Evolutionary conservation across 2,113 vertebrate species (phyloP).

Genomic region (Myiozetetes cayanensis): DNA sequence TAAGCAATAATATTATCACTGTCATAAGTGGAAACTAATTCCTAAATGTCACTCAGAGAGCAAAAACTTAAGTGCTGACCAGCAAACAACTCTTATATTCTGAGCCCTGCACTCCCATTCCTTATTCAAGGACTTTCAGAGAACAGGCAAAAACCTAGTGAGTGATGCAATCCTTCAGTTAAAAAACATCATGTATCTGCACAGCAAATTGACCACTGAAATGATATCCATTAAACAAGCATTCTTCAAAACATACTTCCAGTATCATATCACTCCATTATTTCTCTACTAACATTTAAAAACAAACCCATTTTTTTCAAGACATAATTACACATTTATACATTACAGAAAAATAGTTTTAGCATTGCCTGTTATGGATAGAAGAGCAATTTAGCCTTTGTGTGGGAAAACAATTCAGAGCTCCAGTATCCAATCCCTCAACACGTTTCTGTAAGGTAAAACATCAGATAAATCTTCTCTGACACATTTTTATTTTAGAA

Average conservation of each 20-base stretch:
- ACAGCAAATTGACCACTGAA: not conserved
- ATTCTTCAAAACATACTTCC: not conserved
- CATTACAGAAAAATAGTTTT: not conserved
- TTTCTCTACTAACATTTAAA: not conserved
- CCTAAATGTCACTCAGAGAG: not conserved
- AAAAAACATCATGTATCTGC: not conserved
- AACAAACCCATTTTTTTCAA: not conserved
- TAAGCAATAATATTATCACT: not conserved
- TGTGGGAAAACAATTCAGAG: not conserved
- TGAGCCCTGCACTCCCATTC: not conserved
- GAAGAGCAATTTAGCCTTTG: not conserved
- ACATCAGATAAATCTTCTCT: not conserved
- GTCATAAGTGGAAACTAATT: not conserved
- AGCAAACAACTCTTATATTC: not conserved
- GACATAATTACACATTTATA: not conserved
- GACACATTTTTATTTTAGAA: not conserved
- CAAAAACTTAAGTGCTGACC: not conserved
- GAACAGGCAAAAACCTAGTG: not conserved
- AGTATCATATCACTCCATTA: not conserved
- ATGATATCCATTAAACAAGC: not conserved
- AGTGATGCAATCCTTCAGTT: not conserved
- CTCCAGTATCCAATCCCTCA: not conserved
- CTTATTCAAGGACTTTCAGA: not conserved
- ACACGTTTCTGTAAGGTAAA: not conserved
- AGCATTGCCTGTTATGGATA: not conserved